Evolutionary conservation across 2,113 vertebrate genomes (phyloP).

Genomic region (Clinocottus analis): DNA sequence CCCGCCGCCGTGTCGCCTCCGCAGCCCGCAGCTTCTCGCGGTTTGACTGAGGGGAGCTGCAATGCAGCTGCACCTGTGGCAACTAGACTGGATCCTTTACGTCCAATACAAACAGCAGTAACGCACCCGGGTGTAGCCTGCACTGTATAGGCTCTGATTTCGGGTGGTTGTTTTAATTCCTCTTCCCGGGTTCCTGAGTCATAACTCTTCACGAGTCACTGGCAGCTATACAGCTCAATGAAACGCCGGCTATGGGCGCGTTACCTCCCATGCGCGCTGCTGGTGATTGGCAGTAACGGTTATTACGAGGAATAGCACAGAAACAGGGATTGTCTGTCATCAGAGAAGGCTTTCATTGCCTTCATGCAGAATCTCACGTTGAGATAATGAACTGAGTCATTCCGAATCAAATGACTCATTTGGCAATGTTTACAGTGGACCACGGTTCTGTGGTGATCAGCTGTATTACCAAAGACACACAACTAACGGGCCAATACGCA

Average conservation of each 20-base stretch:
- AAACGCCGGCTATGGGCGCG: slow-evolving; percentile 18
- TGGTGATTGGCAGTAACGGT: slow-evolving; percentile 16
- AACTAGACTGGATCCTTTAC: not conserved
- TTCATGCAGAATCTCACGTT: not conserved
- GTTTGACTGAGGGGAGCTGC: slow-evolving; percentile 42
- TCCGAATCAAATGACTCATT: not conserved
- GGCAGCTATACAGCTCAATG: slow-evolving; percentile 17
- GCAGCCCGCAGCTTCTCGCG: not conserved
- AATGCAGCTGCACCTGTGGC: slow-evolving; percentile 53
- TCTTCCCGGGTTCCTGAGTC: slow-evolving; percentile 5
- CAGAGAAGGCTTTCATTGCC: not conserved
- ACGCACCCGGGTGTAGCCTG: too few species aligned
- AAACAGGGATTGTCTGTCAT: slow-evolving; percentile 16
- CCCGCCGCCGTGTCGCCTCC: slow-evolving; percentile 9
- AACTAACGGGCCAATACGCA: not conserved
- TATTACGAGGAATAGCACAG: not conserved
- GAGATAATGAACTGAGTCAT: slow-evolving; percentile 16
- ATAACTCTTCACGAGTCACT: slow-evolving; percentile 38
- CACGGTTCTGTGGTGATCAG: too few species aligned
- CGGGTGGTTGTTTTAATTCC: not conserved
- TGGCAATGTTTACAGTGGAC: not conserved
- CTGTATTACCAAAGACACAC: not conserved
- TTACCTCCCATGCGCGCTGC: slow-evolving; percentile 13
- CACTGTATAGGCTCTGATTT: not conserved
- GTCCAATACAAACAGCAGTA: too few species aligned